These are phyloP conservation scores for Caenorhabditis sp. DNA, from an alignment of 2,888 invertebrate genomes.

Conservation along the genomic window DNA sequence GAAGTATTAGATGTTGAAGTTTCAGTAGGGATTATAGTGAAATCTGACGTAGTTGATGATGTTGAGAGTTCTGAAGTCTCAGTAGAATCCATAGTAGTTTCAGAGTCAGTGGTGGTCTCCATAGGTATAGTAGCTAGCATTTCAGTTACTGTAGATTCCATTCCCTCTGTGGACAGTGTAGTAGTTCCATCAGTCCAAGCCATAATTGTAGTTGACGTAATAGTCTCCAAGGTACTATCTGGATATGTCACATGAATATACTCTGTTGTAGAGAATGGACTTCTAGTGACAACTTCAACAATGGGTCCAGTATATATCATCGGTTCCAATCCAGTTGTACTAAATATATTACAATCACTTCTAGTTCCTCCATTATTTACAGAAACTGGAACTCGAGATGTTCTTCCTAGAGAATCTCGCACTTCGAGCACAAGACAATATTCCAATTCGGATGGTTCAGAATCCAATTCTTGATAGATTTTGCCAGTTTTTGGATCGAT, in stretches of 20 bases:
- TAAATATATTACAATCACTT: constrained; percentile 26
- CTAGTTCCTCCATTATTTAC: constrained; percentile 41
- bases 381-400: constrained; percentile 40
- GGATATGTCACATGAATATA: not conserved
- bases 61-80: too few species aligned
- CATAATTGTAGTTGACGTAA: too few species aligned
- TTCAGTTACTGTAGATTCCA: too few species aligned
- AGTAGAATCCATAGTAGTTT: too few species aligned
- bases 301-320: too few species aligned
- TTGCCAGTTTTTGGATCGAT: constrained; percentile 33
- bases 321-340: constrained; percentile 9
- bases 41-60: too few species aligned
- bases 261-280: constrained; percentile 12
- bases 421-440: constrained; percentile 47
- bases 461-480: constrained; percentile 29
- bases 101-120: too few species aligned
- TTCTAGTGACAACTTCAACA: constrained; percentile 9
- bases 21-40: too few species aligned
- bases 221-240: not conserved
- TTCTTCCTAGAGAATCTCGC: constrained; percentile 31
- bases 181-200: too few species aligned
- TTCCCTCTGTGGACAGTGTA: too few species aligned
- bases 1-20: too few species aligned
- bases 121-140: too few species aligned
- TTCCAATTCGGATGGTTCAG: constrained; percentile 21